Percentiles rank a stretch among this genome's conserved stretches.
Conservation (phyloP, 2,113 vertebrate species). For the Phoenicopterus ruber region DNA sequence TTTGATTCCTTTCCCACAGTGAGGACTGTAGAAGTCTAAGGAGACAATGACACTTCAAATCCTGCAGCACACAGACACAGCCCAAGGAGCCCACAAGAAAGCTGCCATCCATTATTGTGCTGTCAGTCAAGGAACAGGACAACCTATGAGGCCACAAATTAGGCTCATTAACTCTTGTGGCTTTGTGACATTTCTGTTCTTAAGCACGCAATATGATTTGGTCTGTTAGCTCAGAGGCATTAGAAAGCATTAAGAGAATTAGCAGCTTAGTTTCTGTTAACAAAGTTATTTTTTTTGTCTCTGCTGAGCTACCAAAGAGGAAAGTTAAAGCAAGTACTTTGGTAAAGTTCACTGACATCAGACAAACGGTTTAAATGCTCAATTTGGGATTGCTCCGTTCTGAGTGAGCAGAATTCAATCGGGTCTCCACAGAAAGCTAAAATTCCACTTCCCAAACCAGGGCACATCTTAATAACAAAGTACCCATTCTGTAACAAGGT, state of each 20-base stretch:
- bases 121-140: constrained; percentile 63
- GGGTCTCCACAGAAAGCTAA: background rate
- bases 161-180: constrained; percentile 28
- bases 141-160: constrained; percentile 67
- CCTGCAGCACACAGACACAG: constrained; percentile 56
- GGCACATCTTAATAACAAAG: background rate
- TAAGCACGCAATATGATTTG: background rate
- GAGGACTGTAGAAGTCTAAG: constrained; percentile 36
- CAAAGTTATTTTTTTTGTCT: background rate
- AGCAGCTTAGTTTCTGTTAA: background rate
- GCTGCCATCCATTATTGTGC: constrained; percentile 67
- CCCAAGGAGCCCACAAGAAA: constrained; percentile 72
- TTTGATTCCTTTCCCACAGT: constrained; percentile 80
- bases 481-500: background rate
- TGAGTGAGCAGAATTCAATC: background rate
- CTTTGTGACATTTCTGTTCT: constrained; percentile 12
- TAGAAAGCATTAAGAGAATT: constrained; percentile 15
- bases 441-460: background rate
- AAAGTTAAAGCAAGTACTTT: constrained; percentile 25
- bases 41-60: constrained; percentile 59
- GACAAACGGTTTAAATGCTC: constrained; percentile 28
- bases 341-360: constrained; percentile 9
- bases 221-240: background rate
- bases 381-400: background rate
- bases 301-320: background rate